Evolutionary conservation across 1,140 invertebrate species (phyloP), one percentile per base, ranked within the genome.

Genomic region (Caenorhabditis remanei): DNA sequence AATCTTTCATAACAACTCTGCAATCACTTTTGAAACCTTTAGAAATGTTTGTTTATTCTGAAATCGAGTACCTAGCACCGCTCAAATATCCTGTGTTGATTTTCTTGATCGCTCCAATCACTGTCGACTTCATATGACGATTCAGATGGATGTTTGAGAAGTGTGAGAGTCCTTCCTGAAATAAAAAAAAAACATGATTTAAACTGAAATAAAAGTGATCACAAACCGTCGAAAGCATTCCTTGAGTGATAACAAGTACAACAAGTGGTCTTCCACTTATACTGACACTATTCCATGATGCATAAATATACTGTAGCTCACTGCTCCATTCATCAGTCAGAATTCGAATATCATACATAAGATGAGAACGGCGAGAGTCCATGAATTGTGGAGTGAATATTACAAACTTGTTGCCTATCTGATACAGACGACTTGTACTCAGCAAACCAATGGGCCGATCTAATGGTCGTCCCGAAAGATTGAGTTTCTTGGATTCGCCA

Each of bases 361-460:
- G 96, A 95, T 98, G 98, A 95, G 97, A 98, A 92, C 96, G 95
- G 92, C 95, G 96, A 94, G 96, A 96, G 94, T 98, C 97, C 94
- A 96, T 96, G 94, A 97, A 96, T 97, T 99, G 97, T 58, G 98
- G 98, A 13, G 97, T 99, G 93, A 99, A 99, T 3, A 97, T 97
- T 93, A 99, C 97, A 90, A 99, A 97, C 92, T 96, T 95, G 93
- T 99, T 96, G 90, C 98, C 96, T 24, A 99, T 94, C 14, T 96
- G 96, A 93, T 99, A 99, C 53, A 99, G 93, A 94, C 99, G 99
- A 93, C 97, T 99, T n/a, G 98, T 99, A 92, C 97, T 97, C 8
- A 99, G 94, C 88, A 99, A 96, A 89, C 98, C 98, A 58, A 99
- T 97, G 93, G 99, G 97, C 87, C 96, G 94, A 1, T 97, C 98